Evolutionary conservation across 2,113 vertebrate genomes (phyloP), one percentile per base, ranked within the genome.

Genomic region (Tyto alba): DNA sequence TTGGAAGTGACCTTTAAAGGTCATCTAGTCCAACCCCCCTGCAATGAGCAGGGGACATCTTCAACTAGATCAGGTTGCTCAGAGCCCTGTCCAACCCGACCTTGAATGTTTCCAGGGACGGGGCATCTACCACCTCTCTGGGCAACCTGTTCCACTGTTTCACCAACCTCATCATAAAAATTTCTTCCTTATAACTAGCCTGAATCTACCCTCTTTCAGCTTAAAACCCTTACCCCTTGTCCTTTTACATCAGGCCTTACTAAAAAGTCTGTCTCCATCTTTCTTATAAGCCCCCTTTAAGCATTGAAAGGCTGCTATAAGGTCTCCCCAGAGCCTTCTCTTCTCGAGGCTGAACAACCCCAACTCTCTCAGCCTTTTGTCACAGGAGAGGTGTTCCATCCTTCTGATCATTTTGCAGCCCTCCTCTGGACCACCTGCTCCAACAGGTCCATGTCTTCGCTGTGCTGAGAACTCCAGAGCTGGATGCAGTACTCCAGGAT

Each of bases 151-250:
- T 36, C 57, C 64, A 47, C 6, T 47, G n/a, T 89, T 89, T 77
- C 13, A 22, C 18, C 7, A 55, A 13, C 10, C 22, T 62, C 26
- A 36, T 3, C 0, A 0, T n/a, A 85, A 88, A 41, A 56, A 17
- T 6, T 7, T 14, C 9, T 81, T 85, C 23, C 7, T 77, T 38
- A 4, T 53, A 68, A 23, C 30, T 57, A 22, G 36, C 68, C 38
- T 59, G n/a, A 43, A 25, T 88, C 48, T 68, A 16, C 15, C 4
- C 11, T 80, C 13, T 77, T 75, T 56, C 40, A 19, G 10, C 48
- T 81, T 53, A 77, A 73, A 88, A 47, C 17, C 4, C 10, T 76
- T 57, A 26, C 12, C 1, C 13, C 15, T 63, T 81, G 27, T 63
- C n/a, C n/a, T 78, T 1, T 63, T 8, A 4, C 25, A 64, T 34